Evolutionary conservation across 2,888 invertebrate genomes (phyloP).

Genomic region (Erebia ligea): DNA sequence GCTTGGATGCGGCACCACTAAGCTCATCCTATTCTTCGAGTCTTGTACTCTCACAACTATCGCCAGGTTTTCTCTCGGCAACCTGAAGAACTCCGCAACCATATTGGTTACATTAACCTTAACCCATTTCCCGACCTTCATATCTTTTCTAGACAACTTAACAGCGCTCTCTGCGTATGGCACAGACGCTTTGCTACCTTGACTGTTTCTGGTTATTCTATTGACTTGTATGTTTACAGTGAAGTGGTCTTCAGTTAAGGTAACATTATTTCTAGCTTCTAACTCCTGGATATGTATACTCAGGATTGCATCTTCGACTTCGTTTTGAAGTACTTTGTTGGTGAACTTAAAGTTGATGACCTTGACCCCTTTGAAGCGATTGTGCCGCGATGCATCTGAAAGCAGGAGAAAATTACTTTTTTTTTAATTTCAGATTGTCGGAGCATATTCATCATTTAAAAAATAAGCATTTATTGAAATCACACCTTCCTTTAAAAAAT

Average conservation of each 20-base stretch:
- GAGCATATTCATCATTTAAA: too few species aligned
- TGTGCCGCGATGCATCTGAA: constrained; percentile 87
- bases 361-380: constrained; percentile 86
- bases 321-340: constrained; percentile 87
- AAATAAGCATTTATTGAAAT: too few species aligned
- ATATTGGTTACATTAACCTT: constrained; percentile 89
- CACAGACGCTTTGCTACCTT: constrained; percentile 70
- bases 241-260: constrained; percentile 64
- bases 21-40: constrained; percentile 83
- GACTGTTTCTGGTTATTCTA: constrained; percentile 69
- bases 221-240: constrained; percentile 71
- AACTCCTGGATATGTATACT: constrained; percentile 85
- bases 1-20: constrained; percentile 87
- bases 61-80: constrained; percentile 89
- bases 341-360: constrained; percentile 89
- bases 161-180: constrained; percentile 67
- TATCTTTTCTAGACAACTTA: constrained; percentile 77
- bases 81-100: constrained; percentile 90
- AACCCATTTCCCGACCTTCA: constrained; percentile 86
- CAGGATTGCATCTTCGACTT: constrained; percentile 87
- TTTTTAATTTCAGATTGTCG: background rate
- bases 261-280: constrained; percentile 63
- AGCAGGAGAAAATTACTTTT: constrained; percentile 8
- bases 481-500: too few species aligned
- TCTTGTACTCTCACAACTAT: constrained; percentile 88